Percentiles rank a stretch among this genome's conserved stretches.
phyloP scores from a whole-genome alignment of 1,140 invertebrate genomes.

The Temnothorax longispinosus region DNA sequence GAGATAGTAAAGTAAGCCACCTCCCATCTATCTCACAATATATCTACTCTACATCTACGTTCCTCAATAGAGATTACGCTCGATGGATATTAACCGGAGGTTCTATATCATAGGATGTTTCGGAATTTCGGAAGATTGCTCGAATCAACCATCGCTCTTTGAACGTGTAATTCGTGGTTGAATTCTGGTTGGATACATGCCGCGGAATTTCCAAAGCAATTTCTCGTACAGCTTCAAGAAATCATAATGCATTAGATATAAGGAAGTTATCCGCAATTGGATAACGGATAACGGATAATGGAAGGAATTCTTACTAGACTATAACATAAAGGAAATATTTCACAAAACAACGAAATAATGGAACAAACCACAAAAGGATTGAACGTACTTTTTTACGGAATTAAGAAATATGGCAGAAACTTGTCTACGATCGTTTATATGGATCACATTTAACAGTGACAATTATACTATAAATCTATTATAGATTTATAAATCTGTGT shows the following conservation, averaged over 20 bases:
- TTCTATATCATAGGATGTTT: slow-evolving; percentile 49
- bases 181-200: slow-evolving; percentile 23
- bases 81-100: slow-evolving; percentile 38
- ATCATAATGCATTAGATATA: neutral
- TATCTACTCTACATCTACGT: slow-evolving; percentile 14
- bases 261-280: neutral
- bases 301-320: neutral
- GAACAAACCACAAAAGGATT: neutral
- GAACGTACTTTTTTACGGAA: too few relatives aligned
- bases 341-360: neutral
- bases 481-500: slow-evolving; percentile 71
- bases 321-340: neutral
- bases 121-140: slow-evolving; percentile 42
- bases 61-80: neutral
- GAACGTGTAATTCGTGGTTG: slow-evolving; percentile 57
- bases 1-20: slow-evolving; percentile 17
- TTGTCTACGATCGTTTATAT: neutral
- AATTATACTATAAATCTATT: slow-evolving; percentile 61
- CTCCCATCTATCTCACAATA: neutral
- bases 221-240: slow-evolving; percentile 40
- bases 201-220: slow-evolving; percentile 40
- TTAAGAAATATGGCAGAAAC: neutral
- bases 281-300: too few relatives aligned
- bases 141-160: slow-evolving; percentile 52
- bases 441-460: neutral